Percentiles rank a stretch among this genome's conserved stretches.
Conservation (phyloP, 2,113 vertebrate genomes). For the Stomatorhinus ivindoensis region DNA sequence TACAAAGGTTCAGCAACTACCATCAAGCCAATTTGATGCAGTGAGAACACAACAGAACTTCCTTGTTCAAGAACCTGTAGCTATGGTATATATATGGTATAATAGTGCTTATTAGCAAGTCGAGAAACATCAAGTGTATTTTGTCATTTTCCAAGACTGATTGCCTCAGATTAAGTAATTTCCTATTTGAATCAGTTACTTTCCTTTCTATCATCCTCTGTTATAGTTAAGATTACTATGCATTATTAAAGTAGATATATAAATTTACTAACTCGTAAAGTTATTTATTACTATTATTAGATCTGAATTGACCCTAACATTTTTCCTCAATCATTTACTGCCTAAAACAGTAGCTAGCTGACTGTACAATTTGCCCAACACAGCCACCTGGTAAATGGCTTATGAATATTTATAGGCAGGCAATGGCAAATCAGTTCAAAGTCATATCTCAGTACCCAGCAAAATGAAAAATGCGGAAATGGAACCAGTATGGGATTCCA, state of each 20-base stretch:
- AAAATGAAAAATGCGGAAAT: not conserved
- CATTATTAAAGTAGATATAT: not conserved
- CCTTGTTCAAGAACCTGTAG: not conserved
- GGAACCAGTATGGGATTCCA: not conserved
- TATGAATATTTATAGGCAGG: not conserved
- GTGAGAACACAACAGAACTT: not conserved
- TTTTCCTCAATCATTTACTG: not conserved
- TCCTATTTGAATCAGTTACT: not conserved
- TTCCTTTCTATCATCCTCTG: not conserved
- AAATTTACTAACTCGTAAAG: not conserved
- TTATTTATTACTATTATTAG: conserved; percentile 3
- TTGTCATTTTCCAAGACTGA: not conserved
- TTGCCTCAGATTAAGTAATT: not conserved
- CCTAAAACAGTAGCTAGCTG: not conserved
- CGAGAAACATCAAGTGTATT: not conserved
- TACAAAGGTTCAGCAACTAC: not conserved
- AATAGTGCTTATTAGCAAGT: not conserved
- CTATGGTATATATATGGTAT: not conserved
- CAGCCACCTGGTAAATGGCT: not conserved
- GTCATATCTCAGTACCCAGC: not conserved
- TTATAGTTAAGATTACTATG: not conserved
- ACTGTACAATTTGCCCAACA: not conserved
- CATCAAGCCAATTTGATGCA: not conserved
- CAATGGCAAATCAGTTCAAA: not conserved
- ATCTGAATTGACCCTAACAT: not conserved